Evolutionary conservation across 2,113 vertebrate genomes (phyloP).

Genomic region (Tretioscincus oriximinensis): DNA sequence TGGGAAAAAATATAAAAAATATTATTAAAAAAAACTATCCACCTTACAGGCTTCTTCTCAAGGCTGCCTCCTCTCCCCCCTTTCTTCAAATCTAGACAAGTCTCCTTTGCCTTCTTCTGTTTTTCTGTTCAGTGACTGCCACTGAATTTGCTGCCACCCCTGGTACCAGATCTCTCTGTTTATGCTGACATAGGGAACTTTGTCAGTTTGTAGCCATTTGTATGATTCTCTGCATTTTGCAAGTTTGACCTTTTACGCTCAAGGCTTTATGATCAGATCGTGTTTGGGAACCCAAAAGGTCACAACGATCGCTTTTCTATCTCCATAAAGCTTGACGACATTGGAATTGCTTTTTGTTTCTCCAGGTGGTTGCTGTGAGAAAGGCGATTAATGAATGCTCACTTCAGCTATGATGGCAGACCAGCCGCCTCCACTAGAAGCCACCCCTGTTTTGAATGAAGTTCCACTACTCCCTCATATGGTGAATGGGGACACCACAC

Average conservation of each 20-base stretch:
- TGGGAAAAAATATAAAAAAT: too few species aligned
- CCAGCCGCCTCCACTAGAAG: constrained; percentile 76
- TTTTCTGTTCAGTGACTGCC: too few species aligned
- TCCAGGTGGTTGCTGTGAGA: constrained; percentile 57
- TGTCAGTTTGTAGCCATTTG: too few species aligned
- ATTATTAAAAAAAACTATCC: too few species aligned
- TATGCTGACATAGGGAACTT: too few species aligned
- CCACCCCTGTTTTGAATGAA: constrained; percentile 73
- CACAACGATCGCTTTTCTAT: not conserved
- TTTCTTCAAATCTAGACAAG: too few species aligned
- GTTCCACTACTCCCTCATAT: constrained; percentile 76
- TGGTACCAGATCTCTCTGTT: too few species aligned
- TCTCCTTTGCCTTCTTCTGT: too few species aligned
- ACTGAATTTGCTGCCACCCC: too few species aligned
- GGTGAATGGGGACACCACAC: constrained; percentile 74
- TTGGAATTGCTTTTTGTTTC: not conserved
- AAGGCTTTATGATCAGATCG: not conserved
- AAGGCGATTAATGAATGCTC: constrained; percentile 69
- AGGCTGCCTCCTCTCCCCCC: too few species aligned
- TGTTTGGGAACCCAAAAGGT: not conserved
- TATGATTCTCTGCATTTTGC: not conserved
- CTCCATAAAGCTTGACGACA: not conserved
- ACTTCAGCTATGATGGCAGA: constrained; percentile 78
- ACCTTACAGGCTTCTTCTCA: too few species aligned
- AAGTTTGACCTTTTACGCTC: not conserved